Evolutionary conservation across 2,113 vertebrate species (phyloP).

Genomic region (Oriolus oriolus): DNA sequence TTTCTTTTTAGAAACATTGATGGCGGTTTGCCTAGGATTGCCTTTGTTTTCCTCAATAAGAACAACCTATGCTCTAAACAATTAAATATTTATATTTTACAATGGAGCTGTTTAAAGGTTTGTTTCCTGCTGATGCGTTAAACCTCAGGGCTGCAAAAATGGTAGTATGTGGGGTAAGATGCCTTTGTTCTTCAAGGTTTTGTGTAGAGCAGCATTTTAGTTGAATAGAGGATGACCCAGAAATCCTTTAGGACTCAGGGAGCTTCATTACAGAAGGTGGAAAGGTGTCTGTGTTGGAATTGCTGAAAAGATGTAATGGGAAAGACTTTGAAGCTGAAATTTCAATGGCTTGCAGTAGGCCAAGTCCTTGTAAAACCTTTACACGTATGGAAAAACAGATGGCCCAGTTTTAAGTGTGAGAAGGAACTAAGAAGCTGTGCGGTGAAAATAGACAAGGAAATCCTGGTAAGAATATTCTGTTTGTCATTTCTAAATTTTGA

Average conservation of each 20-base stretch:
- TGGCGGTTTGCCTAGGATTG: background rate
- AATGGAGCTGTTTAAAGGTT: background rate
- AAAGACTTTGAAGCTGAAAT: background rate
- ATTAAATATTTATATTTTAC: conserved; percentile 18
- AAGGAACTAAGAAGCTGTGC: background rate
- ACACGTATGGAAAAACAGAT: background rate
- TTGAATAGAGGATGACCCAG: background rate
- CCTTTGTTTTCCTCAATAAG: background rate
- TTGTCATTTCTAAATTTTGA: background rate
- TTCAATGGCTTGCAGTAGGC: background rate
- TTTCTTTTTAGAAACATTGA: background rate
- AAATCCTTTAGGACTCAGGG: background rate
- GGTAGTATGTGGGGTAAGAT: background rate
- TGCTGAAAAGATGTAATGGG: background rate
- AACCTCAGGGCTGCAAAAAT: background rate
- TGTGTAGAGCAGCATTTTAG: background rate
- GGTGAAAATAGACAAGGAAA: background rate
- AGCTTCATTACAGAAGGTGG: background rate
- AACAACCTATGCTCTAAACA: background rate
- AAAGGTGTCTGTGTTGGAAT: background rate
- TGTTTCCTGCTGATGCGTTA: background rate
- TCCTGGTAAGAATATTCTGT: background rate
- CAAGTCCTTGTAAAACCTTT: background rate
- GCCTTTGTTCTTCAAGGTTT: background rate
- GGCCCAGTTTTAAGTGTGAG: background rate